Percentiles rank a stretch among this genome's conserved stretches.
Evolutionary conservation across 2,888 invertebrate genomes (phyloP).

Genomic region (Ormyrus nitidulus): DNA sequence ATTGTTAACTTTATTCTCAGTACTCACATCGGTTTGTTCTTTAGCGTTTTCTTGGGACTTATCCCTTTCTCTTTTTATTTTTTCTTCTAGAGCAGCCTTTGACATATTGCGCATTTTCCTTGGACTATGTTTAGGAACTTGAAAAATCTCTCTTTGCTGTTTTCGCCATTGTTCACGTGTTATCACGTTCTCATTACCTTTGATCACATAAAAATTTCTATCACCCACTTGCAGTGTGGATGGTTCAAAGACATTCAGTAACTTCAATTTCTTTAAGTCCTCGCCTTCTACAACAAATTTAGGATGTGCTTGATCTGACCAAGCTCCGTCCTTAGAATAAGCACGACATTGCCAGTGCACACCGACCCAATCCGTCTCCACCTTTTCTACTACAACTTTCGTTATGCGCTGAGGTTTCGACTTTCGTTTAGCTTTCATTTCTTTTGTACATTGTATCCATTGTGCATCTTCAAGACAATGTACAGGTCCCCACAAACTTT

Average conservation of each 20-base stretch:
- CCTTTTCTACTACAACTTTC: conserved; percentile 86
- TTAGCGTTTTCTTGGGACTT: conserved; percentile 60
- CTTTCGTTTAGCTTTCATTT: conserved; percentile 79
- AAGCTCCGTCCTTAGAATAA: conserved; percentile 79
- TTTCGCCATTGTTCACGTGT: conserved; percentile 87
- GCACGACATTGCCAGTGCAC: conserved; percentile 93
- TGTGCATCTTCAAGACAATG: conserved; percentile 86
- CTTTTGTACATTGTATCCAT: conserved; percentile 87
- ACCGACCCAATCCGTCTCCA: conserved; percentile 87
- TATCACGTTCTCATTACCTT: conserved; percentile 84
- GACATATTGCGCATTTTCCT: conserved; percentile 67
- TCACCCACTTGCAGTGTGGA: conserved; percentile 94
- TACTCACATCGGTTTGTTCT: conserved; percentile 54
- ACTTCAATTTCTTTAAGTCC: conserved; percentile 87
- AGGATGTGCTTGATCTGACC: conserved; percentile 82
- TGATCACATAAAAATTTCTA: conserved; percentile 88
- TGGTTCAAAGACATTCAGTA: conserved; percentile 90
- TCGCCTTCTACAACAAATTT: conserved; percentile 84
- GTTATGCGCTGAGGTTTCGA: conserved; percentile 74
- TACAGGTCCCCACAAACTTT: conserved; percentile 84
- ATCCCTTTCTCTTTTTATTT: conserved; percentile 61
- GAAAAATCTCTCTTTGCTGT: conserved; percentile 71
- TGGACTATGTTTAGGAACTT: conserved; percentile 73
- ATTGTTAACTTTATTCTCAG: conserved; percentile 61
- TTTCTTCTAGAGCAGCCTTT: conserved; percentile 65